These are phyloP conservation scores for Apis laboriosa DNA, from an alignment of 1,140 invertebrate species.

Conservation along the genomic window DNA sequence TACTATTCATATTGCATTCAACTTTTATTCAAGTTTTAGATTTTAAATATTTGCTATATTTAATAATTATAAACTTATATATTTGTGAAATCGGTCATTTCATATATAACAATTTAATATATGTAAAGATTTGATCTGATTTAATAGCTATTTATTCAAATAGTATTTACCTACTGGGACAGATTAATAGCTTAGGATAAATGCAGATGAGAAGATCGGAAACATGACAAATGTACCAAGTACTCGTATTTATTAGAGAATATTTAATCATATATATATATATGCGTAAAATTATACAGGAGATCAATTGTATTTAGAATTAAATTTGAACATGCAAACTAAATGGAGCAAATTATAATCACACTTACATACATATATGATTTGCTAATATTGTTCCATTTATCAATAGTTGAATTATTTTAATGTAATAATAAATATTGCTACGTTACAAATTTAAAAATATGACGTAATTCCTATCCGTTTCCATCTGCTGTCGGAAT, in stretches of 20 bases:
- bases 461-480: conserved; percentile 43
- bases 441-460: conserved; percentile 55
- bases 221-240: neutral
- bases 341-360: neutral
- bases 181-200: conserved; percentile 20
- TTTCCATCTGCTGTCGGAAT: conserved; percentile 1
- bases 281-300: neutral
- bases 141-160: neutral
- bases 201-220: neutral
- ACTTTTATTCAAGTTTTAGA: no score
- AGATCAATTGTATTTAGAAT: neutral
- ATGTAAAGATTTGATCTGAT: neutral
- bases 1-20: no score
- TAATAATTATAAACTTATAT: no score
- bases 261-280: neutral
- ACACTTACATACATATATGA: neutral
- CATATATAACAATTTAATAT: no score
- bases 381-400: conserved; percentile 26
- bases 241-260: neutral
- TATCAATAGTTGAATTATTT: neutral
- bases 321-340: neutral
- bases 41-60: no score
- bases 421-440: conserved; percentile 25
- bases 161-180: neutral
- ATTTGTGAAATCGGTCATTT: neutral